Evolutionary conservation across 1,140 invertebrate species (phyloP), one percentile per base, ranked within the genome.

Genomic region (Coelopa frigida): DNA sequence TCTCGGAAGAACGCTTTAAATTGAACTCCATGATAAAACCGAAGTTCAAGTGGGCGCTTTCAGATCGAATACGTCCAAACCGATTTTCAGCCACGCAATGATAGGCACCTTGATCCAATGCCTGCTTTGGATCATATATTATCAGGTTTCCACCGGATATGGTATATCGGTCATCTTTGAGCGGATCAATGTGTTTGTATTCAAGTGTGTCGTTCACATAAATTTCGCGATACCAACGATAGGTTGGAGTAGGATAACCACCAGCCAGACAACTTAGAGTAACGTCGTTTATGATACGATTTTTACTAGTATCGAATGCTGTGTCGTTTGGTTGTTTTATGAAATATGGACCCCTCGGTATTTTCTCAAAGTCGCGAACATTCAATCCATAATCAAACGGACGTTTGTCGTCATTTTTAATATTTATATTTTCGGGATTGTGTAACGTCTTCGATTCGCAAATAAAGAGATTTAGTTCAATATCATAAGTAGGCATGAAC

Each of bases 21-120:
- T 91, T 93, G 58, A 95, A 95, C 70, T 94, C 89, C 50, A 84
- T 76, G 49, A 94, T 93, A 61, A 84, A 93, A 17, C 90, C 92
- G 77, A 95, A 96, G 15, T 85, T 84, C 0, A 98, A 59, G 48
- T 84, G 74, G 0, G 92, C 87, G 59, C 82, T 90, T 66, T 91
- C 84, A 7, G 91, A 95, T 8, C 89, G 77, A 36, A 96, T 84
- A 1, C 82, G 82, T 11, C 94, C 94, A 76, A 81, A 95, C 56
- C 82, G 77, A 70, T 97, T 98, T 11, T 77, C 74, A 5, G 92
- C 93, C 55, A 84, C 84, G 57, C 94, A 98, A 61, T 94, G 88
- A 72, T 95, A 97, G 20, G 82, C 80, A n/a, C 90, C 88, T 94
- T 87, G 76, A 65, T 97, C 92, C 48, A 72, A 70, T 48, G 78